Conservation (phyloP, 2,888 invertebrate species). For the Bombyx huttoni region DNA sequence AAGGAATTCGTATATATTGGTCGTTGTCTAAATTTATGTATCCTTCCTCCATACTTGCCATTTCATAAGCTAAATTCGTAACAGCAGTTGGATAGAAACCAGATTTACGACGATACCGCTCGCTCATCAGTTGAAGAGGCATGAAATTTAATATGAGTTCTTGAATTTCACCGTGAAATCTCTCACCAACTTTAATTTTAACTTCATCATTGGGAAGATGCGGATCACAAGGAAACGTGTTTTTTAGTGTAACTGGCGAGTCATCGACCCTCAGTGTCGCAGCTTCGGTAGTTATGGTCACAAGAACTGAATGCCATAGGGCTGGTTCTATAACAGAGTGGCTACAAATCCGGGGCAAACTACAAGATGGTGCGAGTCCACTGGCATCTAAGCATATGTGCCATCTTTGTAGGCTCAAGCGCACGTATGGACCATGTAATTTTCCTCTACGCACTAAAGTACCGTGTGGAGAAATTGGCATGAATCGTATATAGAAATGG, state of each 20-base stretch:
- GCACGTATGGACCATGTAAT: conserved; percentile 31
- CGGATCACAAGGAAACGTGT: conserved; percentile 49
- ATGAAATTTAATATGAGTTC: conserved; percentile 58
- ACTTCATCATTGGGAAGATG: conserved; percentile 42
- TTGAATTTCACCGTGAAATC: conserved; percentile 57
- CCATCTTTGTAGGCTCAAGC: conserved; percentile 54
- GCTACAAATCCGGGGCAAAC: conserved; percentile 39
- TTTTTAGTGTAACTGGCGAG: conserved; percentile 25
- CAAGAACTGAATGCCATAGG: conserved; percentile 50
- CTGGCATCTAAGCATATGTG: conserved; percentile 51
- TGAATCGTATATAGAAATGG: conserved; percentile 58
- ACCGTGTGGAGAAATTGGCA: conserved; percentile 54
- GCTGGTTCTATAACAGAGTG: conserved; percentile 40
- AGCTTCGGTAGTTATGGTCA: conserved; percentile 45
- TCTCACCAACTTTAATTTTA: conserved; percentile 49
- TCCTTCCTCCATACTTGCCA: conserved; percentile 44
- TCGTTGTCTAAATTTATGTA: conserved; percentile 36
- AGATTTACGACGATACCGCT: conserved; percentile 16
- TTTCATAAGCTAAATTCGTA: conserved; percentile 52
- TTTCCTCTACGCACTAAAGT: conserved; percentile 46
- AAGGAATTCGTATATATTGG: conserved; percentile 49
- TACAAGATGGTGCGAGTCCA: conserved; percentile 36
- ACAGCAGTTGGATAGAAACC: conserved; percentile 33
- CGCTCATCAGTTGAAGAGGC: conserved; percentile 34
- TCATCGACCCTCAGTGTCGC: conserved; percentile 51